Base-by-base conservation (phyloP, 2,797 vertebrate species). In the Malacoctenus gilli region DNA sequence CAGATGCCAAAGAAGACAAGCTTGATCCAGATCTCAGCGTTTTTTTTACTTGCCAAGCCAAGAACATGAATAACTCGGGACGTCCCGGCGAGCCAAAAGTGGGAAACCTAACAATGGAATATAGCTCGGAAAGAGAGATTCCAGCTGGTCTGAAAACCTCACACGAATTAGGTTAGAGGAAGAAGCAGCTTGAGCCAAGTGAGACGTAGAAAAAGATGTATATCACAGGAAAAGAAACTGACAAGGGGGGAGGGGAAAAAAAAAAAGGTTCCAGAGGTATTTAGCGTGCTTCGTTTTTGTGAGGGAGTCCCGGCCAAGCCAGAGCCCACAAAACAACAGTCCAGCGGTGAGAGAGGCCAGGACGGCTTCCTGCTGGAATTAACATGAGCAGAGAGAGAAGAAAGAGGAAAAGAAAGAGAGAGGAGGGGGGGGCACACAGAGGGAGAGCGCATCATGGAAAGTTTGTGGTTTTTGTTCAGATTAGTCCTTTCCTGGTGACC, bases 381-480 rank as follows among this genome's bases (percentile, higher is more conserved):
- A 77, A 50, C 57, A 63, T 49, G 30, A 59, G 48, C 18, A 25
- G 53, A 31, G 22, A 49, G 7, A 9, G 8, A 8, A 20, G 31
- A 20, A 32, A 8, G 50, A 20, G 35, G 8, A 55, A 31, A 25
- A 14, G 25, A 22, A 38, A 38, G 31, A 42, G 4, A 23, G 22
- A 23, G 47, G 47, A 41, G 46, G 20, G 48, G 46, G 35, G 46
- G 34, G 18, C 44, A 20, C 19, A 47, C 49, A 49, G 53, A 20
- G 53, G 28, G 39, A 31, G 55, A 7, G 25, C 56, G 63, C 60
- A 79, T 85, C 77, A 87, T 84, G 85, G 85, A 89, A 87, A 87
- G 62, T 87, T 83, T 84, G 83, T 70, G 83, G 78, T 72, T 86
- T 86, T 86, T 85, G 57, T 53, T 48, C 57, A 72, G 67, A 80